Conservation (phyloP, 2,113 vertebrate species). For the Halcyon malimbica region DNA sequence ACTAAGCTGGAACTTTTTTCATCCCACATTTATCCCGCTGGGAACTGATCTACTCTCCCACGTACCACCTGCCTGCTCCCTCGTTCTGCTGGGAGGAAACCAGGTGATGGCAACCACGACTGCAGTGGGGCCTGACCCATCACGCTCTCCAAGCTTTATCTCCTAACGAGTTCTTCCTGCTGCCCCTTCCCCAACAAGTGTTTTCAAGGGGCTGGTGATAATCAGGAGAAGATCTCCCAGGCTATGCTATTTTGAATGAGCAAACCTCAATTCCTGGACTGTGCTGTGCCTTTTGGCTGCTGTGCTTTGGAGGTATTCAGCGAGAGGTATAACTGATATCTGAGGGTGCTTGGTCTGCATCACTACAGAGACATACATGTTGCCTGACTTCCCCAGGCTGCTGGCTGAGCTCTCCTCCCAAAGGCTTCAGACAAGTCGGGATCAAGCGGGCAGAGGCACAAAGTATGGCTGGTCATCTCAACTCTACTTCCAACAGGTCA, state of each 20-base stretch:
- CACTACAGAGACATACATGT: neutral
- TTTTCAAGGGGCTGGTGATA: neutral
- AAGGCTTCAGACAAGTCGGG: neutral
- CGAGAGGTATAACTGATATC: neutral
- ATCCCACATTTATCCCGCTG: neutral
- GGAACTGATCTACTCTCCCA: neutral
- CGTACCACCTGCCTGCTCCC: neutral
- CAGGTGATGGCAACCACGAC: neutral
- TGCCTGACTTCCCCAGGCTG: neutral
- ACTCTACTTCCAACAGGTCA: conserved; percentile 31
- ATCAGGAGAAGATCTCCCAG: neutral
- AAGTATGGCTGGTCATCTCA: rapidly evolving
- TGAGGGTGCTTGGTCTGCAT: neutral
- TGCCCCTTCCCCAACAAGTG: neutral
- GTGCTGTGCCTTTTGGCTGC: neutral
- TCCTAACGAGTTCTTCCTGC: neutral
- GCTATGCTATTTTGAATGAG: neutral
- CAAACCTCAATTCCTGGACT: rapidly evolving
- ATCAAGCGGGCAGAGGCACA: neutral
- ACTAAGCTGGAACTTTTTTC: conserved; percentile 19
- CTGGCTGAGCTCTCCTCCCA: neutral
- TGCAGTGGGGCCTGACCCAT: neutral
- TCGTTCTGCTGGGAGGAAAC: neutral
- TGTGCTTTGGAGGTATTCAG: neutral
- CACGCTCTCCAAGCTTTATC: neutral